Evolutionary conservation across 2,113 vertebrate genomes (phyloP).

Genomic region (Struthidea cinerea): DNA sequence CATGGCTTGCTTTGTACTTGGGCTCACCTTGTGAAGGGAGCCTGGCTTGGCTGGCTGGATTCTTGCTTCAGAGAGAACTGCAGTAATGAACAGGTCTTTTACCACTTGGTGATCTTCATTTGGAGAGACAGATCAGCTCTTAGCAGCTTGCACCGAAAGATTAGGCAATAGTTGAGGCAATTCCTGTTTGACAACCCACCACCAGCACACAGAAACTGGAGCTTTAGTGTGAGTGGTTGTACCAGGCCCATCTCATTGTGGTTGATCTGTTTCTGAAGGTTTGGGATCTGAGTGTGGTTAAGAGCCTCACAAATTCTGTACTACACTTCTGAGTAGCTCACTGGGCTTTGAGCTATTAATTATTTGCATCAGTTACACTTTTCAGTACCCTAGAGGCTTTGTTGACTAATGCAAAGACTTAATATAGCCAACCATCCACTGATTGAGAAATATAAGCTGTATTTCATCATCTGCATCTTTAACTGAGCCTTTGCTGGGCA

Average conservation of each 20-base stretch:
- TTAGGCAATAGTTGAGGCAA: background rate
- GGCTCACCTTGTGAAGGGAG: conserved; percentile 32
- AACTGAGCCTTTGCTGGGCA: conserved; percentile 31
- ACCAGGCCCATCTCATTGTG: background rate
- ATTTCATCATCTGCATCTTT: conserved; percentile 31
- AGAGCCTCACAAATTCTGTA: background rate
- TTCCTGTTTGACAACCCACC: background rate
- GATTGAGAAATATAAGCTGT: conserved; percentile 25
- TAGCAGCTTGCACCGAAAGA: background rate
- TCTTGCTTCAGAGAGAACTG: conserved; percentile 19
- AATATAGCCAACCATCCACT: conserved; percentile 17
- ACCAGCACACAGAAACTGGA: background rate
- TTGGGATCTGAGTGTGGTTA: background rate
- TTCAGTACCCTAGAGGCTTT: conserved; percentile 49
- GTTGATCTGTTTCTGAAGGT: background rate
- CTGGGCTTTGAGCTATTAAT: conserved; percentile 14
- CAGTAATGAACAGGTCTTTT: conserved; percentile 16
- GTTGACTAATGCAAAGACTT: conserved; percentile 36
- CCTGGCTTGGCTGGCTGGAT: background rate
- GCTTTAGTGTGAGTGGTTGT: background rate
- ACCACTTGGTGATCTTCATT: background rate
- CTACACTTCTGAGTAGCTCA: background rate
- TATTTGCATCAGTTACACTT: conserved; percentile 20
- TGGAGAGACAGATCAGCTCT: background rate
- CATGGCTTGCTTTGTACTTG: conserved; percentile 41